Base-by-base conservation (phyloP, 2,113 vertebrate genomes). In the Astur gentilis region DNA sequence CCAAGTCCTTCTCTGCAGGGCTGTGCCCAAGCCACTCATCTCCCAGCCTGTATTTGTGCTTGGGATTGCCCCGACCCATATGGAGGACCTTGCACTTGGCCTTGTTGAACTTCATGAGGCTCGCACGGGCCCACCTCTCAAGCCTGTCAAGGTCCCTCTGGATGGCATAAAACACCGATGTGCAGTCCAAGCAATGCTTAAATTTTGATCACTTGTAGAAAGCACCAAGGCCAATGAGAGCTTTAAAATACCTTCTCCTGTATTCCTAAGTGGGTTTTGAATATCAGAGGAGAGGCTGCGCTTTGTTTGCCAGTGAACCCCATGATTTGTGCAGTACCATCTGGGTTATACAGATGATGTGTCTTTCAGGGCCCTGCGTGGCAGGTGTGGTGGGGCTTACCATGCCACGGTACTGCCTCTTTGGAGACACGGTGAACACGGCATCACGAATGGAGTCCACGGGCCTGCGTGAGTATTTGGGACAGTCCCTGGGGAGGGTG, bases 371-470 rank as follows among this genome's bases (percentile, higher is more conserved):
- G 50, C 97, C 99, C 4, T 99, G 99, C 0, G 98, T 99, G 93
- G 99, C 98, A 2, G 99, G 99, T 0, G 99, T 99, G 40, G 98
- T 99, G 40, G 99, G 99, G 36, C 98, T 99, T 62, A 99, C 98
- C 22, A 99, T 99, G 99, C 99, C 99, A n/a, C 98, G 98, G 44
- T 99, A 99, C 95, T 99, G 99, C 98, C 99, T 99, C 95, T 99
- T 99, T 22, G 99, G 99, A 81, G 99, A 99, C 97, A 99, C 99
- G 0, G 98, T 99, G 88, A 99, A 99, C 97, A 99, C 99, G 0
- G 98, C 99, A 0, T 99, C 99, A 34, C 96, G 98, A 69, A 99
- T 99, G 98, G 99, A 99, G 98, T 99, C 99, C 96, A 99, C 99
- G 2, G 98, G 99, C 65, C 97, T 99, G 97, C 98, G 98, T 99